Evolutionary conservation across 2,113 vertebrate species (phyloP), one percentile per base, ranked within the genome.

Genomic region (Argyrosomus japonicus): DNA sequence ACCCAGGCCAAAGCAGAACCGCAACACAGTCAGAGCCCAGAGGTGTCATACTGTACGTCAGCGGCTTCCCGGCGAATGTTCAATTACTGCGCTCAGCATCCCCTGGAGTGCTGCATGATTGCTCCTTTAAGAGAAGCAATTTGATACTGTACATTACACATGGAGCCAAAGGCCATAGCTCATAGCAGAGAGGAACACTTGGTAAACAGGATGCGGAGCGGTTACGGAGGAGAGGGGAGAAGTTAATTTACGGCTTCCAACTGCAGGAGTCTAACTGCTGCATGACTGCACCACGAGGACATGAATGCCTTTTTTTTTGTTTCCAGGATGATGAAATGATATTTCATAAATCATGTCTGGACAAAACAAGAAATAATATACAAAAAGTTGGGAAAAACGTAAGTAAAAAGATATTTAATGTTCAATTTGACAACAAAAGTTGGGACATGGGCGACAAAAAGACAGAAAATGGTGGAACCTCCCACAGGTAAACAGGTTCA

Each of bases 141-240:
- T 89, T 85, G 88, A 89, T 89, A 73, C 51, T 78, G 81, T 79
- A 85, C 79, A 83, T 91, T 88, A 83, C 77, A 75, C 85, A 75
- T 32, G 14, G 19, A 82, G 74, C 85, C 75, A 69, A 45, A 76
- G 81, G 74, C 82, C 82, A 58, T 15, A 3, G 75, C 75, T 82
- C 77, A 73, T 1, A 81, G 82, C 74, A 25, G 53, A 76, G 67
- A 71, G 78, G 68, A 68, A 62, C 61, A 56, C 65, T 48, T 62
- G 67, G 83, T 68, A 73, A 90, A 84, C 79, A 83, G 84, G 84
- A 89, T 51, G 73, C 76, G 64, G 50, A 82, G 74, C 5, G 3
- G 69, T 54, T 78, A 58, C 47, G 47, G 81, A 75, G 71, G 11
- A 56, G 29, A 56, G 43, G 50, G 48, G 54, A 74, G 58, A 76